Base-by-base conservation (phyloP, 2,797 vertebrate genomes). In the Buceros bicornis region DNA sequence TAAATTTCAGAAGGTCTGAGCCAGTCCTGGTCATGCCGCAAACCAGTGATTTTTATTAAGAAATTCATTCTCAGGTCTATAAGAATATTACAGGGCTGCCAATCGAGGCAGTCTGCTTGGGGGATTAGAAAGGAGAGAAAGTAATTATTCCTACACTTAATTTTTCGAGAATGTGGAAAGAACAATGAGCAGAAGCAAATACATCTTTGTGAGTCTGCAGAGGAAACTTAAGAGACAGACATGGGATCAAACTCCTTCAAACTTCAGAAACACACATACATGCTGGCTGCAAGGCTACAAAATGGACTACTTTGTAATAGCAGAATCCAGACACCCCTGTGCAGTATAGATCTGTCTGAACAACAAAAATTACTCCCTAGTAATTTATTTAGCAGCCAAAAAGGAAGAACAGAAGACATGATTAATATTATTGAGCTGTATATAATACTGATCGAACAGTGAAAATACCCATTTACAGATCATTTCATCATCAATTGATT, bases 401-500 rank as follows among this genome's bases (percentile, higher is more conserved):
- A 92, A 64, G 14, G 15, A 22, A 11, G 16, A 86, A 73, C 35
- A 58, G 50, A 87, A 94, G 54, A 94, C 15, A 80, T 40, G 13
- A 82, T 48, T 1, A 82, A 71, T 74, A 71, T 72, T 88, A 89
- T 57, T 58, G 37, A 95, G 21, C 45, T 19, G 5, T 57, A 87
- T 40, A 80, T 72, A 85, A 89, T 93, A 78, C 29, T n/a, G 50
- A 37, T 67, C 45, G 86, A 89, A 96, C 25, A 81, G 25, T 31
- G 37, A 93, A 96, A 93, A 94, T 33, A 85, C 21, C 61, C 21
- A 54, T 92, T 90, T 50, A 65, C 42, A 93, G 64, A 67, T 83
- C 61, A 87, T 87, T 92, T 93, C 20, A 92, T 91, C 20, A 73
- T 85, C 47, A 92, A 19, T 61, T 91, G 60, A 85, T 83, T 92